These are phyloP conservation scores for Cantharis flavilabris DNA, from an alignment of 2,888 invertebrate species.

Conservation along the genomic window DNA sequence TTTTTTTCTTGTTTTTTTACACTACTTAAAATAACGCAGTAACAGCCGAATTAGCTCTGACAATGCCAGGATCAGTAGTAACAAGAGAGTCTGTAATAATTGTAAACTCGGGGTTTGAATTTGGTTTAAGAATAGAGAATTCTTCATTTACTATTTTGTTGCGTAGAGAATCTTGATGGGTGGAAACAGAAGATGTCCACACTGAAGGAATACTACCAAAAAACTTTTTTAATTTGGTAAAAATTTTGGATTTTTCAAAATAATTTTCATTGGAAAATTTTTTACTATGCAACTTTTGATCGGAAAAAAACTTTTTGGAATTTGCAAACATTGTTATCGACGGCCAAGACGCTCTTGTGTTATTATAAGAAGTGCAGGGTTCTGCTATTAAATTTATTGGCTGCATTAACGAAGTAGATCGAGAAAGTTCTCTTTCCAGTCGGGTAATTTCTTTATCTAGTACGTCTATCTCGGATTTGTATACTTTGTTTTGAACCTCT, in stretches of 20 bases:
- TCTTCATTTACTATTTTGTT: background rate
- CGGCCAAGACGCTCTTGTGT: constrained; percentile 44
- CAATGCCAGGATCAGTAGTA: background rate
- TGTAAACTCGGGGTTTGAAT: constrained; percentile 28
- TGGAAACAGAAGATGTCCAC: constrained; percentile 21
- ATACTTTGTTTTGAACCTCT: constrained; percentile 90
- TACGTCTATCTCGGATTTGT: constrained; percentile 79
- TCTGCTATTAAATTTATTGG: background rate
- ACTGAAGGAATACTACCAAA: constrained; percentile 45
- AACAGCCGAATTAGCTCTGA: constrained; percentile 19
- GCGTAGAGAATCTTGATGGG: background rate
- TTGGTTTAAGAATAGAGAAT: constrained; percentile 11
- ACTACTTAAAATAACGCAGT: background rate
- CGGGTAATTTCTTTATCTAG: constrained; percentile 78
- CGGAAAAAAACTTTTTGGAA: constrained; percentile 36
- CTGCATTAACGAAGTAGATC: constrained; percentile 13
- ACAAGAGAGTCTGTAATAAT: background rate
- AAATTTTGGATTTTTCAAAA: constrained; percentile 37
- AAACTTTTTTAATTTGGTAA: constrained; percentile 42
- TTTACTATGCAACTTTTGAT: constrained; percentile 37
- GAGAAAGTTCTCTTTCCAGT: constrained; percentile 68
- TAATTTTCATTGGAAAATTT: constrained; percentile 20
- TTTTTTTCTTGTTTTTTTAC: background rate
- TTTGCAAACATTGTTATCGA: constrained; percentile 17
- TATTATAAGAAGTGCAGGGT: background rate